Evolutionary conservation across 2,113 vertebrate species (phyloP), one percentile per base, ranked within the genome.

Genomic region (Chloropsis hardwickii): DNA sequence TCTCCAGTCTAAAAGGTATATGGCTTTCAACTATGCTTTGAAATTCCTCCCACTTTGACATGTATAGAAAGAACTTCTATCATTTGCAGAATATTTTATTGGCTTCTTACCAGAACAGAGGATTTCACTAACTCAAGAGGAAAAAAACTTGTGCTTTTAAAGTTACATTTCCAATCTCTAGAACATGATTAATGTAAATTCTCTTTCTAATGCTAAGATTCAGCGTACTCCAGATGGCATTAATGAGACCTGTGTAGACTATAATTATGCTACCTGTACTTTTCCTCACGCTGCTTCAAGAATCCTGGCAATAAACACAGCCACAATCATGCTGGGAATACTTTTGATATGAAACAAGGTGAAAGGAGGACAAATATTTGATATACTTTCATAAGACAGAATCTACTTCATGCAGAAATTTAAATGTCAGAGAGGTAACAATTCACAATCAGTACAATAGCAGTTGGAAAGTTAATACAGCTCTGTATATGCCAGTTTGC

Each of bases 331-430:
- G n/a, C 54, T 86, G 67, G 35, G 29, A 72, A 28, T 78, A 45
- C 60, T 88, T 93, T 48, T 61, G 12, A 67, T 29, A 64, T 37
- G 23, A 88, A 91, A 91, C 16, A 60, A 90, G 61, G 65, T 91
- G 62, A 79, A 87, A 96, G 54, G 62, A 91, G 85, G 83, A 92
- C 69, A 94, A 94, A 45, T 11, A 84, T 60, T 58, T 77, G 54
- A 72, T 80, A 77, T 8, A 39, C 39, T 50, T 67, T 76, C 44
- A 3, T 85, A 82, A 86, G 31, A 58, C 33, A 78, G 56, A 90
- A 88, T 24, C n/a, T 73, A 33, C 71, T 76, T 74, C 19, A 58
- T 6, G 10, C 56, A 82, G 24, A 74, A 94, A 39, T 56, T 40
- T 62, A 77, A 72, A 73, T 90, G 73, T 67, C 92, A 93, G 54